phyloP scores from a whole-genome alignment of 2,797 vertebrate species.

The Melopsittacus undulatus region DNA sequence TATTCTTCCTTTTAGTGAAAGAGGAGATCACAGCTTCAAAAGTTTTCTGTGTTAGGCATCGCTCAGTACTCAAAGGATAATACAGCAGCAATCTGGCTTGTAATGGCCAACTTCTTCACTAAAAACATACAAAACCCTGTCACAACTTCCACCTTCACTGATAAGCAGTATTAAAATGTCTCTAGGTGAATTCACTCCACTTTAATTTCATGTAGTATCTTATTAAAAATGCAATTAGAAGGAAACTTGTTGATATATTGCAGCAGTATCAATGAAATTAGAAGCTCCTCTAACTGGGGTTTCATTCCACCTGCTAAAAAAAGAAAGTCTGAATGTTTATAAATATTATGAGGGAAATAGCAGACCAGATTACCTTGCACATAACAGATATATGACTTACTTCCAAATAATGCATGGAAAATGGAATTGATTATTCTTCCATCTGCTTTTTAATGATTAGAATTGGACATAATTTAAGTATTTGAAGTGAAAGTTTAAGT shows the following conservation, averaged over 20 bases:
- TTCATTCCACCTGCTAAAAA: not conserved
- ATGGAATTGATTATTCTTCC: constrained; percentile 34
- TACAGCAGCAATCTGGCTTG: not conserved
- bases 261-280: not conserved
- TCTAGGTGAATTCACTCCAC: not conserved
- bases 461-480: constrained; percentile 46
- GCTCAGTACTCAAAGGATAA: not conserved
- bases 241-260: constrained; percentile 22
- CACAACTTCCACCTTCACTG: not conserved
- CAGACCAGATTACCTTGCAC: not conserved
- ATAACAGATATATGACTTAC: not conserved
- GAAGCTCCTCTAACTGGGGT: not conserved
- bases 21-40: not conserved
- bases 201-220: constrained; percentile 18
- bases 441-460: constrained; percentile 22
- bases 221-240: constrained; percentile 26
- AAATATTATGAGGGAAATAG: constrained; percentile 29
- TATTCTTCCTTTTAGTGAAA: not conserved
- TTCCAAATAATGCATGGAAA: constrained; percentile 28
- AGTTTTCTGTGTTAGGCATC: not conserved
- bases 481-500: constrained; percentile 21
- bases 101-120: not conserved
- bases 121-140: not conserved
- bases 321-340: not conserved
- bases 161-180: not conserved